Percentiles rank a stretch among this genome's conserved stretches.
These are phyloP conservation scores for Pomatostomus ruficeps DNA, from an alignment of 2,113 vertebrate species.

Conservation along the genomic window DNA sequence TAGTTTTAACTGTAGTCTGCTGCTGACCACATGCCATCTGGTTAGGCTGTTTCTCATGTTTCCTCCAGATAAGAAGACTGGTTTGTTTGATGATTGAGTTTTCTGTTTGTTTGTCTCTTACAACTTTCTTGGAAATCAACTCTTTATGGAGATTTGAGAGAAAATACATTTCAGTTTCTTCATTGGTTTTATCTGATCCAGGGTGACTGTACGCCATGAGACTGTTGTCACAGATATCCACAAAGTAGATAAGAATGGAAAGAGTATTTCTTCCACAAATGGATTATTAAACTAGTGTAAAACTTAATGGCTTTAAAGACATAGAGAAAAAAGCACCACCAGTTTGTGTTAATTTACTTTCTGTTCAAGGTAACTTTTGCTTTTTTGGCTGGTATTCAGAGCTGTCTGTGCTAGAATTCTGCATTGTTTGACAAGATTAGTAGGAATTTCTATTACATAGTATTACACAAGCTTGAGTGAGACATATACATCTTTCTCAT, in stretches of 20 bases:
- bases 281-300: neutral
- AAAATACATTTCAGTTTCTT: neutral
- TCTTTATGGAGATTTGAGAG: neutral
- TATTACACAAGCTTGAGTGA: neutral
- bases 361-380: neutral
- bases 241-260: neutral
- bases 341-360: neutral
- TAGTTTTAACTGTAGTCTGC: neutral
- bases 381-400: neutral
- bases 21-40: neutral
- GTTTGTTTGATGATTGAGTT: neutral
- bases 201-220: neutral
- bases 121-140: neutral
- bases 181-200: neutral
- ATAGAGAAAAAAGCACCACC: neutral
- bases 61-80: neutral
- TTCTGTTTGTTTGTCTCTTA: neutral
- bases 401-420: neutral
- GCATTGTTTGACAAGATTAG: neutral
- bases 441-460: neutral
- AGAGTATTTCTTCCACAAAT: neutral
- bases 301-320: neutral
- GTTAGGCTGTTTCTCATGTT: neutral
- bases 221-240: neutral
- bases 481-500: neutral